These are phyloP conservation scores for Eulacestoma nigropectus DNA, from an alignment of 2,113 vertebrate genomes.

Conservation along the genomic window DNA sequence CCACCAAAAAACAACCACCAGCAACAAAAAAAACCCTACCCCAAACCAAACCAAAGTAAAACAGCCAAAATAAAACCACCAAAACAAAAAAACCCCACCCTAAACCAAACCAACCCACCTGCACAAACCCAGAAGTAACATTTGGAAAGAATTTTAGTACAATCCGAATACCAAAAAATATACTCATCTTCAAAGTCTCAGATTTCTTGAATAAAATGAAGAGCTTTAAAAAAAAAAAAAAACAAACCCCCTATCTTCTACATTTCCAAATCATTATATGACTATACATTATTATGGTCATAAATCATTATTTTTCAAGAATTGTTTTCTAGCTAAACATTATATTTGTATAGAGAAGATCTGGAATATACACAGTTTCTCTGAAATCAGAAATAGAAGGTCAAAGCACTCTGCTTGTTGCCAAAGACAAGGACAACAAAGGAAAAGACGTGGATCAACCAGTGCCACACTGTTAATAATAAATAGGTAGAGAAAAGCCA, in stretches of 20 bases:
- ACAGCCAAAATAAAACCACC: background rate
- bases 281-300: background rate
- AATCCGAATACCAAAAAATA: background rate
- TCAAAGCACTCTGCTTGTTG: background rate
- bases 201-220: background rate
- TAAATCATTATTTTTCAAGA: background rate
- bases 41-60: background rate
- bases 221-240: background rate
- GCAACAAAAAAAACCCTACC: too few relatives aligned
- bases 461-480: background rate
- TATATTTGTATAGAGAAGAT: background rate
- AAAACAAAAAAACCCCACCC: background rate
- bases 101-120: background rate
- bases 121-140: background rate
- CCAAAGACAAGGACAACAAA: background rate
- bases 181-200: background rate
- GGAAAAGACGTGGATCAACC: background rate
- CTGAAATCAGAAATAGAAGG: background rate
- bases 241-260: background rate
- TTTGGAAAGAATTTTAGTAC: background rate
- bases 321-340: background rate
- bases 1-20: background rate
- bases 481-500: background rate
- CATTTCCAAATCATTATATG: background rate
- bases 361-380: background rate